Percentiles rank a stretch among this genome's conserved stretches.
phyloP scores from a whole-genome alignment of 2,888 invertebrate species.

The Cheilosia vulpina region DNA sequence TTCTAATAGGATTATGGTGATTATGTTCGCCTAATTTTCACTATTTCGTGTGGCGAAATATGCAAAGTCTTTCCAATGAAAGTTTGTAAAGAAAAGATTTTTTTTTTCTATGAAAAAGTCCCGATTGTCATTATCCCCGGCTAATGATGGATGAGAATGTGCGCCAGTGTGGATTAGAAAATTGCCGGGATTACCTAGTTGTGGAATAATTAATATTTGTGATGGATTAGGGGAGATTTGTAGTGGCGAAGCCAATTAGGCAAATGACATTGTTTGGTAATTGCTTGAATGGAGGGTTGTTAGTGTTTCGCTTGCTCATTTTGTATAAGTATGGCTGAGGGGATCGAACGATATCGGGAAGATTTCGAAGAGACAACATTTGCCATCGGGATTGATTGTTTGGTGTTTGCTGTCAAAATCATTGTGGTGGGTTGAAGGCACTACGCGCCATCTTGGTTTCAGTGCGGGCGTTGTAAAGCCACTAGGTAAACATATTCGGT shows the following conservation, averaged over 20 bases:
- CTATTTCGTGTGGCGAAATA: constrained; percentile 60
- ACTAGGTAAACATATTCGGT: too few species aligned
- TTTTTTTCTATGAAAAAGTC: not conserved
- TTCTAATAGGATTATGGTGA: constrained; percentile 58
- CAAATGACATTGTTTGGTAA: not conserved
- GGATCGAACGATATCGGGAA: too few species aligned
- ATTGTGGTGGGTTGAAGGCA: too few species aligned
- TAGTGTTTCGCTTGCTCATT: too few species aligned
- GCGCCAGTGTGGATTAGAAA: constrained; percentile 4
- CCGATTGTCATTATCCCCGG: constrained; percentile 3
- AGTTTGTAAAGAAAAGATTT: not conserved
- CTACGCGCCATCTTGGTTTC: too few species aligned
- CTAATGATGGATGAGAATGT: constrained; percentile 29
- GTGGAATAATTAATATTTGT: constrained; percentile 24
- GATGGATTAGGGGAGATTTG: constrained; percentile 25
- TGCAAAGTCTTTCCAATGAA: constrained; percentile 38
- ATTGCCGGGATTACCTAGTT: constrained; percentile 10
- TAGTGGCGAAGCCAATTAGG: constrained; percentile 6
- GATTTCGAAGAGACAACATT: too few species aligned
- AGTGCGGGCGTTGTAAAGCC: too few species aligned
- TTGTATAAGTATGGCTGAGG: too few species aligned
- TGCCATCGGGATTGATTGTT: too few species aligned
- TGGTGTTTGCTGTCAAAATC: too few species aligned
- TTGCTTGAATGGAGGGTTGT: not conserved
- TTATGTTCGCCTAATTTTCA: constrained; percentile 61